Percentiles rank a stretch among this genome's conserved stretches.
Evolutionary conservation across 1,140 invertebrate species (phyloP).

Genomic region (Bombyx mori): ASM3026992v2 NC_085127.1:4950001-4950500

Average conservation of each 20-base stretch:
- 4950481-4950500: constrained; percentile 84
- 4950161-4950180: constrained; percentile 87
- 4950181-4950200: constrained; percentile 90
- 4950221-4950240: constrained; percentile 81
- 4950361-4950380: constrained; percentile 51
- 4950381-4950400: constrained; percentile 78
- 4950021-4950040: no score
- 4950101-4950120: constrained; percentile 75
- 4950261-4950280: constrained; percentile 87
- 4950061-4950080: constrained; percentile 3
- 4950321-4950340: constrained; percentile 73
- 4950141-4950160: constrained; percentile 86
- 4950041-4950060: background rate
- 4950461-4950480: constrained; percentile 89
- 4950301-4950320: constrained; percentile 83
- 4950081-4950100: constrained; percentile 74
- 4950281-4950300: constrained; percentile 79
- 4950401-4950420: constrained; percentile 85
- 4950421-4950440: constrained; percentile 84
- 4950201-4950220: constrained; percentile 90
- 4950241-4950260: constrained; percentile 83
- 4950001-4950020: no score
- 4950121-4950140: constrained; percentile 96
- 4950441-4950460: constrained; percentile 84
- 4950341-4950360: constrained; percentile 66